Base-by-base conservation (phyloP, 2,888 invertebrate genomes). In the Diarsia mendica region DNA sequence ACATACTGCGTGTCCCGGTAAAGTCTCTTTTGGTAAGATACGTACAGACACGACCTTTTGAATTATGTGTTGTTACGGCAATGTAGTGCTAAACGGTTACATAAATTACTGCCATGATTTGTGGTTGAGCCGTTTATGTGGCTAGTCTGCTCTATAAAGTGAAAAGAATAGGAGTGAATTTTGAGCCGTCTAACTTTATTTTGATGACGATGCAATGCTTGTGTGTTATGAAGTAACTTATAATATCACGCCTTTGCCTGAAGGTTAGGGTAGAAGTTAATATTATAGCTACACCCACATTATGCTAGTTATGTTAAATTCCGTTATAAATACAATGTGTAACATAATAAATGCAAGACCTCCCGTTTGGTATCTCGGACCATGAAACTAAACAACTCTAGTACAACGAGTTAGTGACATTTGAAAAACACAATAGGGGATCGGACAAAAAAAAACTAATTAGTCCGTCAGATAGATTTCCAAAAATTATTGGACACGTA, bases 11-110 rank as follows among this genome's bases (percentile, higher is more conserved):
- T 87, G 87, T 87, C 87, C 91, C 89, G 89, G 90, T 91, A 90
- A 91, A 89, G 86, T 85, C 90, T 88, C 85, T 91, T 91, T 91
- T 87, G 89, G 89, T 91, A 86, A 88, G 88, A 89, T 89, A 91
- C 80, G 79, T 85, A 86, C 76, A 85, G 87, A 89, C 87, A 88
- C 88, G 84, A 87, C 84, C 85, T 89, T 89, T 90, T 92, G 91
- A 92, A 86, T 91, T 92, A 92, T 92, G 89, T 87, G 84, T 83
- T 88, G 87, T 86, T 86, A 89, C 86, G 69, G 79, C 87, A 83
- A 88, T 88, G 87, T 87, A 86, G 87, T 88, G 82, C 86, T 89
- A 86, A 90, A 90, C 87, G 87, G 87, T 90, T 88, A 86, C 87
- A 90, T 90, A 90, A 89, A 89, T 90, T 88, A 89, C 84, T 81